Evolutionary conservation across 1,140 invertebrate genomes (phyloP).

Genomic region (Apocrypta bakeri): DNA sequence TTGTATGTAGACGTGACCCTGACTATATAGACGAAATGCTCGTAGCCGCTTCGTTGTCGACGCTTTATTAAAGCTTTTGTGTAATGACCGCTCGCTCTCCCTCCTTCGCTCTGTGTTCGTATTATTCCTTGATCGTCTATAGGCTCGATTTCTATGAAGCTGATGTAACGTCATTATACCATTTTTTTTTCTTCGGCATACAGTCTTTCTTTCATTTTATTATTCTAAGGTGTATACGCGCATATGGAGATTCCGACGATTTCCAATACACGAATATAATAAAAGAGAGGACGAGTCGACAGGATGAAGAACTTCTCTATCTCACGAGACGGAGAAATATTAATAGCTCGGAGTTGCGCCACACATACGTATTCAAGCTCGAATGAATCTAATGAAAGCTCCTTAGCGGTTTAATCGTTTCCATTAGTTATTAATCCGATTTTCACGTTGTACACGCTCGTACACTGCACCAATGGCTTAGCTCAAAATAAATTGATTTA

Average conservation of each 20-base stretch:
- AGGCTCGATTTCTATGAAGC: not conserved
- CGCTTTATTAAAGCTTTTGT: constrained; percentile 2
- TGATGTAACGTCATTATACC: not conserved
- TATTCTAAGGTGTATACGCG: not conserved
- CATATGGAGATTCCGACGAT: not conserved
- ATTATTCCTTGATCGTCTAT: not conserved
- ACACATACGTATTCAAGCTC: not conserved
- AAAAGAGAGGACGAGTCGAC: too few relatives aligned
- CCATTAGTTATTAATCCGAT: not conserved
- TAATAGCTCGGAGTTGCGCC: not conserved
- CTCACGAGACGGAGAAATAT: not conserved
- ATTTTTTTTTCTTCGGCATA: not conserved
- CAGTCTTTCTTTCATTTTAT: not conserved
- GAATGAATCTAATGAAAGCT: not conserved
- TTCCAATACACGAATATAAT: not conserved
- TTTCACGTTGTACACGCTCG: not conserved
- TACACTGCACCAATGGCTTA: not conserved
- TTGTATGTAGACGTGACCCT: not conserved
- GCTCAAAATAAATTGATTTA: not conserved
- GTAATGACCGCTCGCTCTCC: not conserved
- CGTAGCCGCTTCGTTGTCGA: too few relatives aligned
- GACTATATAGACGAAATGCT: too few relatives aligned
- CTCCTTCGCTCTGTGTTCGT: not conserved
- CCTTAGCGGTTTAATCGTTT: not conserved
- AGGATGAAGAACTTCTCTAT: not conserved